Base-by-base conservation (phyloP, 2,797 vertebrate species). In the Sebastes iracundus region DNA sequence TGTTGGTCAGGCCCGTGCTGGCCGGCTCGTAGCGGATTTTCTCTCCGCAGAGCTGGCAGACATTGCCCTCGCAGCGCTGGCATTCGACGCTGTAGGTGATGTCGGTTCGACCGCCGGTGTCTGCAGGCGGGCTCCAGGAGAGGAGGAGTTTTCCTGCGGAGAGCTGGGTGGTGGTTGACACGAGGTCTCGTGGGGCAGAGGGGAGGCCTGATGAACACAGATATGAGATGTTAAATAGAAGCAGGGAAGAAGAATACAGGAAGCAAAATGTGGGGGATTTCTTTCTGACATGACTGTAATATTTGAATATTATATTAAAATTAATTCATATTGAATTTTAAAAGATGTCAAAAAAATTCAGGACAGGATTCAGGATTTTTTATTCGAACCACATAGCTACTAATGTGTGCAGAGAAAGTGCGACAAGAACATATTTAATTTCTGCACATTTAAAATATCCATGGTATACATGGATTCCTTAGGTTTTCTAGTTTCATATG, bases 81-180 rank as follows among this genome's bases (percentile, higher is more conserved):
- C 98, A 99, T 18, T 95, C 94, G 68, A 99, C 79, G 0, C 87
- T 95, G 93, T 99, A 99, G 67, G 95, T 95, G 85, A 99, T 64
- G 28, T 99, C 98, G 0, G 42, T 18, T 0, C 98, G 97, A 38
- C 97, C 98, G 0, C 98, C 98, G 0, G 89, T 92, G 92, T 98
- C 95, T 5, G 89, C 82, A 0, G 98, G 98, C 0, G 97, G 93
- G 0, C 60, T 94, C 98, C 98, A 99, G 7, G 95, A 96, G 46
- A 99, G 95, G 86, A 95, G 95, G 77, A 99, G 96, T 1, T 94
- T 93, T 1, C 97, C 97, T 5, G 89, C 80, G 0, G 92, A 88
- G 64, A 93, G 89, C 14, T 96, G 97, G 75, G 94, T 79, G 61
- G 96, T 96, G 10, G 95, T 91, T 66, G 95, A 94, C 0, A 90